These are phyloP conservation scores for Crax fasciolata DNA, from an alignment of 2,797 vertebrate genomes.

Conservation along the genomic window DNA sequence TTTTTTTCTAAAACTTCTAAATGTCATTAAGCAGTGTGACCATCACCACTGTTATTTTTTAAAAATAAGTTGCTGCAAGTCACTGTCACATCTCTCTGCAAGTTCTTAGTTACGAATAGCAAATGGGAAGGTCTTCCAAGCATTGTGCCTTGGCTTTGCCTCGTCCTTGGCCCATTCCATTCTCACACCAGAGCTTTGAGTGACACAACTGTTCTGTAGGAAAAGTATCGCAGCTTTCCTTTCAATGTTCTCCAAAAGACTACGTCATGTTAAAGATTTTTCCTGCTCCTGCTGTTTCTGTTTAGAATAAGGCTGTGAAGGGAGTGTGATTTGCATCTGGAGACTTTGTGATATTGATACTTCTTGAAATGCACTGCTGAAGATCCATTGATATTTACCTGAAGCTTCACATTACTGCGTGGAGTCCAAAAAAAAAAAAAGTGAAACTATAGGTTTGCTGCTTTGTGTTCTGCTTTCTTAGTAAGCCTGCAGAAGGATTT, in stretches of 20 bases:
- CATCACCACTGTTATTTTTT: fast-evolving
- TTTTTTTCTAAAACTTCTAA: background rate
- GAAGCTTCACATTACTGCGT: background rate
- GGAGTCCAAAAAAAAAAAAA: background rate
- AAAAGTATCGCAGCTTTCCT: background rate
- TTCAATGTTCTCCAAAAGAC: background rate
- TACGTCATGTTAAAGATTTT: fast-evolving
- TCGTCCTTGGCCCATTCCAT: fast-evolving
- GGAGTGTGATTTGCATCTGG: background rate
- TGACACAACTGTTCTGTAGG: fast-evolving
- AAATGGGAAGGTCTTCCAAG: background rate
- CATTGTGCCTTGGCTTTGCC: background rate
- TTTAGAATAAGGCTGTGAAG: background rate
- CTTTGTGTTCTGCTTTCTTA: background rate
- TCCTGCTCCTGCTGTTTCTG: background rate
- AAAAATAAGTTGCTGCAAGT: background rate
- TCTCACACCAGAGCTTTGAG: fast-evolving
- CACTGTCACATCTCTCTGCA: too few species aligned
- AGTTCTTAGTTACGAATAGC: fast-evolving
- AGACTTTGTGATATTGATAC: background rate
- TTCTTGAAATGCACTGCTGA: background rate
- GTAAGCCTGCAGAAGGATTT: background rate
- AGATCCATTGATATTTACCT: background rate
- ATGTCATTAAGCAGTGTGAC: fast-evolving
- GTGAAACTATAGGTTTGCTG: background rate